phyloP scores from a whole-genome alignment of 2,888 invertebrate genomes.

The Phyllotreta striolata region DNA sequence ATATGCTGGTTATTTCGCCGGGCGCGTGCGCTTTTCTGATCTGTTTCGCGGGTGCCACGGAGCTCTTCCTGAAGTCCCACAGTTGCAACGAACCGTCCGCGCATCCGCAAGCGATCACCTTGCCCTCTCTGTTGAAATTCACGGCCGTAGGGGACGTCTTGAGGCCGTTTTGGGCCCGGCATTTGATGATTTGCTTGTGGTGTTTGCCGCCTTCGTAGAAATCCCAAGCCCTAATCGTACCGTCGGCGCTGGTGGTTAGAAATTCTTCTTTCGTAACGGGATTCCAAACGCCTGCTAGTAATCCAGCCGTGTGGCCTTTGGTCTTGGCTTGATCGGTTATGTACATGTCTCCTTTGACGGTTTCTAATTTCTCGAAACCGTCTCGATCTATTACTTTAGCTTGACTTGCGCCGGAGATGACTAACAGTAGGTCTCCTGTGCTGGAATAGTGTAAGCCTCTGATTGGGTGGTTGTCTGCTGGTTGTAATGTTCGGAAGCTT shows the following conservation, averaged over 20 bases:
- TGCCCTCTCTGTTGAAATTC: constrained; percentile 74
- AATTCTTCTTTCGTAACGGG: constrained; percentile 92
- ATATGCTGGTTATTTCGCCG: constrained; percentile 82
- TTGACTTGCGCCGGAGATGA: constrained; percentile 90
- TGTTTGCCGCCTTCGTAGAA: constrained; percentile 76
- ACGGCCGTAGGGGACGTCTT: constrained; percentile 82
- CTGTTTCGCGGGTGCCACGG: constrained; percentile 84
- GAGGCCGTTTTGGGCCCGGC: constrained; percentile 84
- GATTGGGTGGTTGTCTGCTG: constrained; percentile 96
- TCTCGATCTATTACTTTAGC: constrained; percentile 90
- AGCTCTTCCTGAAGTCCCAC: constrained; percentile 94
- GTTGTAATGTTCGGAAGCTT: constrained; percentile 91
- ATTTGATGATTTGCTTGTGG: constrained; percentile 86
- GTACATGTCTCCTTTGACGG: constrained; percentile 83
- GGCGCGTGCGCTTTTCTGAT: constrained; percentile 84
- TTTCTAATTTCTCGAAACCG: constrained; percentile 92
- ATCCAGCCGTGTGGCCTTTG: constrained; percentile 89
- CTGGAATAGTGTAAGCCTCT: constrained; percentile 88
- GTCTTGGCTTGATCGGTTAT: constrained; percentile 93
- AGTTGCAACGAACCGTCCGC: constrained; percentile 95
- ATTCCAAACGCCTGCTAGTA: constrained; percentile 93
- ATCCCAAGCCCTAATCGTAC: constrained; percentile 92
- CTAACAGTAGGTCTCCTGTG: constrained; percentile 92
- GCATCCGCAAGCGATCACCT: constrained; percentile 89
- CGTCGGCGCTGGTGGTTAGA: constrained; percentile 92